Evolutionary conservation across 2,113 vertebrate species (phyloP), one percentile per base, ranked within the genome.

Genomic region (Amphiprion ocellaris): DNA sequence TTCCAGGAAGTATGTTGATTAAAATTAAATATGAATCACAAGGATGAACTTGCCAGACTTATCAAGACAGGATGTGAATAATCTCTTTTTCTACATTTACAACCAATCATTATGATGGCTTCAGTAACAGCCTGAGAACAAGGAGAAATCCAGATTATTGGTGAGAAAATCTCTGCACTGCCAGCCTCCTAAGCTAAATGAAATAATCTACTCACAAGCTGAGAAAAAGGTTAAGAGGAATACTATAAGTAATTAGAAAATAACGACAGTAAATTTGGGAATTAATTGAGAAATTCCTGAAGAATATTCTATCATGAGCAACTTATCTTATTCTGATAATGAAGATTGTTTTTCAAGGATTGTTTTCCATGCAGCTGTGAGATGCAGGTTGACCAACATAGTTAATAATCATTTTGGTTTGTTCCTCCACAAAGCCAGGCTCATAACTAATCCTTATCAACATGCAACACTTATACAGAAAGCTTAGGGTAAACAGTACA

Each of bases 191-290:
- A 17, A 61, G 24, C 50, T 47, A 9, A 78, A 69, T 10, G 16
- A 58, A 63, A 64, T 77, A 69, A 84, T 72, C 84, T 73, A 8
- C 56, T 86, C 68, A 72, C 33, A 67, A 41, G 67, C 53, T 74
- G 64, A 87, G 19, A 62, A 65, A 76, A 72, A 5, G 19, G 2
- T 26, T 46, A 5, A 37, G 33, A 37, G 33, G 33, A 37, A 37
- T 37, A 37, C 33, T 10, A 7, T 8, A 9, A 37, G 33, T 37
- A 37, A 37, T 37, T 37, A 37, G 33, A 9, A 37, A 37, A 8
- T 37, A 37, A 37, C 8, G 9, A 37, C 33, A 37, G 7, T 37
- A 37, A 37, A 37, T 37, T 37, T 37, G 33, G 33, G 6, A 1
- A 7, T 37, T 37, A 37, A 37, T 9, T 10, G 33, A 37, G 33